These are phyloP conservation scores for Nomada flava DNA, from an alignment of 2,888 invertebrate species.

Conservation along the genomic window DNA sequence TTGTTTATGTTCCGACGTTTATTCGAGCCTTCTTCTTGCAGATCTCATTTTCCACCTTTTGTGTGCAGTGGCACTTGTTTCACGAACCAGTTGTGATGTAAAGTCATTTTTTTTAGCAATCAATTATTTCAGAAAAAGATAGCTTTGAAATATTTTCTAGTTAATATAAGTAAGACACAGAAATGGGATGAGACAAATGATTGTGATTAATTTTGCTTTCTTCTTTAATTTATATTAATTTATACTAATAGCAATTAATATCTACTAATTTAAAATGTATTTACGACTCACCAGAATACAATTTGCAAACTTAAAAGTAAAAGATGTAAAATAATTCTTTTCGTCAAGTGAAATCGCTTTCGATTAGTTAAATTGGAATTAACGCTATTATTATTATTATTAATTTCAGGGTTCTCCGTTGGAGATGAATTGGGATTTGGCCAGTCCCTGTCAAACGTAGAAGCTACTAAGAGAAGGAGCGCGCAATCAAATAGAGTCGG, in stretches of 20 bases:
- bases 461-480: conserved; percentile 89
- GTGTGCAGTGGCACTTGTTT: neutral
- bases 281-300: too few relatives aligned
- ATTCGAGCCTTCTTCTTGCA: neutral
- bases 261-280: too few relatives aligned
- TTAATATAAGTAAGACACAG: too few relatives aligned
- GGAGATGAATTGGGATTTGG: conserved; percentile 94
- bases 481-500: conserved; percentile 81
- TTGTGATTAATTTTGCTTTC: too few relatives aligned
- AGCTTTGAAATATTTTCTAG: neutral
- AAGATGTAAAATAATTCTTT: too few relatives aligned
- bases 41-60: conserved; percentile 9
- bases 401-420: conserved; percentile 90
- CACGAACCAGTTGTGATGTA: neutral
- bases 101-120: neutral
- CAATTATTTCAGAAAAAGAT: neutral
- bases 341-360: too few relatives aligned
- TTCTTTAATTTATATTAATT: too few relatives aligned
- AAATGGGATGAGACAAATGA: too few relatives aligned
- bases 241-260: too few relatives aligned
- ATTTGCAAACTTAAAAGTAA: too few relatives aligned
- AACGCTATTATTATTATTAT: neutral
- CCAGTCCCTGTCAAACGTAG: conserved; percentile 92
- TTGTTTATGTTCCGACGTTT: neutral
- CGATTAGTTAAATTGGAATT: neutral